These are phyloP conservation scores for Xanthorhoe designata DNA, from an alignment of 2,888 invertebrate genomes.

Conservation along the genomic window DNA sequence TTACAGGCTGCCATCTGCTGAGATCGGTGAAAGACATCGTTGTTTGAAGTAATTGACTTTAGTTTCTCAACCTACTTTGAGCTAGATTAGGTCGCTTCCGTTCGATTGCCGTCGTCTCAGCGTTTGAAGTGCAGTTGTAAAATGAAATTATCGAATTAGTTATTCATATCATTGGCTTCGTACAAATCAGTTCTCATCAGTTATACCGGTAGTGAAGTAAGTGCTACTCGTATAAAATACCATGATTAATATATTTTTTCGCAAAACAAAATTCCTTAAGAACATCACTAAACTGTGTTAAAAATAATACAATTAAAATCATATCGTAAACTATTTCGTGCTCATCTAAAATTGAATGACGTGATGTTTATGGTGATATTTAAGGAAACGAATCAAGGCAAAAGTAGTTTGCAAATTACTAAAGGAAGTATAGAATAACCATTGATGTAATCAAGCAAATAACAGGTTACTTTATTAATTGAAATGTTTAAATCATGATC, in stretches of 20 bases:
- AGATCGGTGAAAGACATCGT: constrained; percentile 39
- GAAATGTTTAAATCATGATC: constrained; percentile 1
- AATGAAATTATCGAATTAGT: background rate
- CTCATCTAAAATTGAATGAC: constrained; percentile 30
- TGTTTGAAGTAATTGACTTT: constrained; percentile 28
- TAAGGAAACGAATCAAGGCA: constrained; percentile 54
- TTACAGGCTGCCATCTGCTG: constrained; percentile 67
- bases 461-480: constrained; percentile 44
- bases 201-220: background rate
- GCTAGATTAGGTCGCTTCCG: constrained; percentile 31
- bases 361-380: constrained; percentile 42
- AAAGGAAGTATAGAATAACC: constrained; percentile 56
- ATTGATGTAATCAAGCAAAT: constrained; percentile 51
- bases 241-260: background rate
- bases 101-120: background rate
- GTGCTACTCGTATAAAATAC: background rate
- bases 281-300: background rate
- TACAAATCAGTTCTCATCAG: background rate
- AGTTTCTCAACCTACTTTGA: constrained; percentile 27
- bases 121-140: constrained; percentile 9
- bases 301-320: background rate
- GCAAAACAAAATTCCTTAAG: background rate
- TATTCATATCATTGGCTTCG: background rate
- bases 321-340: constrained; percentile 10
- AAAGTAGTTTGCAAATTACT: constrained; percentile 52